Evolutionary conservation across 1,140 invertebrate species (phyloP).

Genomic region (Solen grandis): DNA sequence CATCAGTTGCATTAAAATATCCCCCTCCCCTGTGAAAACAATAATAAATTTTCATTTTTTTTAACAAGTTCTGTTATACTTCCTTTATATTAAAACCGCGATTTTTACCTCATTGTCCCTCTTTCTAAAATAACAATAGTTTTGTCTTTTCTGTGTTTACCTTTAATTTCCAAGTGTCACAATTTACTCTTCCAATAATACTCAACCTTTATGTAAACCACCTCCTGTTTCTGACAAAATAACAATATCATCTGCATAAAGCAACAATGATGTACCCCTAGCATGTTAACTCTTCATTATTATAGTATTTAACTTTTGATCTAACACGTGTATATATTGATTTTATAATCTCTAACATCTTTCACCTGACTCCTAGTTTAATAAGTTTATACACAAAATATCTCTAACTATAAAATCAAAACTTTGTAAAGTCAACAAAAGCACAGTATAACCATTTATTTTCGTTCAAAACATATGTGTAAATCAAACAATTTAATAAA

Average conservation of each 20-base stretch:
- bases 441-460: too few relatives aligned
- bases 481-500: slow-evolving; percentile 27
- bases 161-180: slow-evolving; percentile 5
- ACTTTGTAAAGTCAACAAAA: too few relatives aligned
- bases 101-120: background rate
- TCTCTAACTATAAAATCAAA: slow-evolving; percentile 29
- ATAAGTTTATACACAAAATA: slow-evolving; percentile 25
- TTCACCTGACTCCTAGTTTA: slow-evolving; percentile 29
- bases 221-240: background rate
- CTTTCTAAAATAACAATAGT: slow-evolving; percentile 27
- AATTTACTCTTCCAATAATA: slow-evolving; percentile 22
- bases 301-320: slow-evolving; percentile 16
- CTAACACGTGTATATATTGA: slow-evolving; percentile 37
- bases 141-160: slow-evolving; percentile 22
- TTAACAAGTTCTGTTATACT: slow-evolving; percentile 3
- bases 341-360: slow-evolving; percentile 28
- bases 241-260: slow-evolving; percentile 32
- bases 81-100: background rate
- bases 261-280: slow-evolving; percentile 14
- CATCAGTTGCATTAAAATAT: slow-evolving; percentile 15
- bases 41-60: background rate
- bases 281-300: slow-evolving; percentile 34
- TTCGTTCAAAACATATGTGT: slow-evolving; percentile 29
- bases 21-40: slow-evolving; percentile 26
- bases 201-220: slow-evolving; percentile 16